Conservation (phyloP, 1,140 invertebrate species). For the Venturia canescens region DNA sequence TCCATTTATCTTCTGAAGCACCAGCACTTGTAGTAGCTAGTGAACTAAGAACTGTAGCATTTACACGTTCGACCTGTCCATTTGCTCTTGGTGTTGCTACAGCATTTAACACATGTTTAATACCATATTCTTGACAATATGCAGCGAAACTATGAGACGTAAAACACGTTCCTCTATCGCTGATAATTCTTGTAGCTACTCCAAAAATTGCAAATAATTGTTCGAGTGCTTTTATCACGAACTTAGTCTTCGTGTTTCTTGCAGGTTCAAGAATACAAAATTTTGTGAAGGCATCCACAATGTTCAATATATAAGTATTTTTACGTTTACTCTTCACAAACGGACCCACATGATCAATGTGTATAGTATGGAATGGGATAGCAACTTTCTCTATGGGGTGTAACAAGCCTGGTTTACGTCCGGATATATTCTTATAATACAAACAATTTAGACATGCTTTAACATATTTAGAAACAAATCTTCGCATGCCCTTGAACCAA, state of each 20-base stretch:
- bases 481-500: constrained; percentile 58
- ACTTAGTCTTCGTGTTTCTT: constrained; percentile 45
- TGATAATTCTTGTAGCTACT: constrained; percentile 53
- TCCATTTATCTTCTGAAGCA: constrained; percentile 56
- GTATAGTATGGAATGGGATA: constrained; percentile 65
- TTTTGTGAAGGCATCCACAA: constrained; percentile 64
- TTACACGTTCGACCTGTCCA: constrained; percentile 58
- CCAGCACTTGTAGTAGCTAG: constrained; percentile 54
- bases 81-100: constrained; percentile 64
- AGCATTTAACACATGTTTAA: constrained; percentile 56
- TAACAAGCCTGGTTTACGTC: constrained; percentile 55
- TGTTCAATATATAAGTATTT: constrained; percentile 56
- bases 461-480: constrained; percentile 48
- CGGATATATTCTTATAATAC: constrained; percentile 44
- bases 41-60: constrained; percentile 57
- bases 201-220: constrained; percentile 48
- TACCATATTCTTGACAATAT: constrained; percentile 43
- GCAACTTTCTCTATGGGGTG: constrained; percentile 60
- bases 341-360: constrained; percentile 62
- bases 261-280: constrained; percentile 56
- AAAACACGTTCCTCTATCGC: constrained; percentile 58
- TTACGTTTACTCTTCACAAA: constrained; percentile 50
- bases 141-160: constrained; percentile 38
- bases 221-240: constrained; percentile 22
- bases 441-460: constrained; percentile 46